Evolutionary conservation across 2,888 invertebrate genomes (phyloP).

Genomic region (Chloroclystis v-ata): DNA sequence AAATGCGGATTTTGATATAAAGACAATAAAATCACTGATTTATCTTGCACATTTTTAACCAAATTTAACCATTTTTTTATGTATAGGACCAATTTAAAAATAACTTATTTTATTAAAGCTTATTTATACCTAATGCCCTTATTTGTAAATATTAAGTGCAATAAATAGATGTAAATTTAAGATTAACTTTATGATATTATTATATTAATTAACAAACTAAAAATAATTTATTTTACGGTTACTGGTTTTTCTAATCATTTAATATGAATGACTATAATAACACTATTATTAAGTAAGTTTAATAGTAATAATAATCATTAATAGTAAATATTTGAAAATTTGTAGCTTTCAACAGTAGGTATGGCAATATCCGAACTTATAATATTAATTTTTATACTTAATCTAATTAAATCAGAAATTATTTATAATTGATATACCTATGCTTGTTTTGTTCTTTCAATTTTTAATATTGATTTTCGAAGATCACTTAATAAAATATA

Average conservation of each 20-base stretch:
- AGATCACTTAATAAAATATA: no score
- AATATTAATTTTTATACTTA: no score
- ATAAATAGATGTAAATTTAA: neutral
- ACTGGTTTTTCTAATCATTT: constrained; percentile 18
- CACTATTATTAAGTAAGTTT: neutral
- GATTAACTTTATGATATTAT: neutral
- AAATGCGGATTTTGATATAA: constrained; percentile 12
- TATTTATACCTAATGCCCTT: neutral
- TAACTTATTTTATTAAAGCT: constrained; percentile 16
- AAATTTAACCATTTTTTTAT: constrained; percentile 29
- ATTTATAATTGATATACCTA: no score
- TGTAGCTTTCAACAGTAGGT: no score
- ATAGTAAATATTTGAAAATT: neutral
- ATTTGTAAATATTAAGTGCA: constrained; percentile 11
- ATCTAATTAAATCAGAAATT: no score
- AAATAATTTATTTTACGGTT: constrained; percentile 6
- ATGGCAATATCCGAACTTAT: no score
- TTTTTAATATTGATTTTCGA: no score
- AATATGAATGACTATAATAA: constrained; percentile 32
- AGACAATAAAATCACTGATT: constrained; percentile 31
- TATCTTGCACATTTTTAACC: constrained; percentile 30
- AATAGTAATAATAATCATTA: neutral
- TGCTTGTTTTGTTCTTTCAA: no score
- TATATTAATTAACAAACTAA: neutral
- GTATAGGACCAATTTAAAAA: constrained; percentile 45